Evolutionary conservation across 1,140 invertebrate species (phyloP), one percentile per base, ranked within the genome.

Genomic region (Cardiocondyla obscurior): DNA sequence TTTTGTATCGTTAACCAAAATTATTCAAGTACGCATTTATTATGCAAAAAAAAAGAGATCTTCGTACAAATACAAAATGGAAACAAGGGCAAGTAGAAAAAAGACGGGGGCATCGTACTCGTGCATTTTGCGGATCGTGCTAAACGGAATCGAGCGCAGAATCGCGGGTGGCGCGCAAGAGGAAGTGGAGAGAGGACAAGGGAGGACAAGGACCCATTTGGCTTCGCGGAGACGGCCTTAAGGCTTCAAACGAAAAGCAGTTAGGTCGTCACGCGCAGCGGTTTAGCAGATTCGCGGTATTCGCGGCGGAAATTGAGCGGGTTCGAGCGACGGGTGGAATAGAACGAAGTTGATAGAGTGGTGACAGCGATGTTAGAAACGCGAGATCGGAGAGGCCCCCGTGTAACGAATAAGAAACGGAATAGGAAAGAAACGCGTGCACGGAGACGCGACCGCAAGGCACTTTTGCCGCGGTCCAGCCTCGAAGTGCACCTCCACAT

Each of bases 191-290:
- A 28, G 44, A 5, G 70, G 85, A 39, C 28, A 10, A 46, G 33
- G 60, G 22, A 28, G 33, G 62, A 79, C 33, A n/a, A 58, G 46
- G 74, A 51, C 49, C 74, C 33, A 79, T 79, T 79, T 79, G 74
- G 49, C 46, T 79, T 69, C 46, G 74, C 33, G 62, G 74, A 76
- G 81, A 82, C 46, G 70, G 81, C 76, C 88, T 88, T 87, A 88
- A 91, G 89, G 85, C 69, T 90, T 88, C 88, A 91, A 91, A 91
- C 90, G 90, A 91, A 91, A 91, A 90, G 90, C 88, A 91, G 90
- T 91, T 91, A 91, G 90, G 65, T 85, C 88, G 90, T 91, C 90
- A 88, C 90, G 90, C 89, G 90, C 91, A 91, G 90, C 85, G 90
- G 90, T 91, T 86, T 89, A 33, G 70, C 86, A 79, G 82, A 82